A percentile compares a stretch with the other conserved stretches of the same genome.
phyloP scores from a whole-genome alignment of 2,113 vertebrate species.

The Scomber japonicus region DNA sequence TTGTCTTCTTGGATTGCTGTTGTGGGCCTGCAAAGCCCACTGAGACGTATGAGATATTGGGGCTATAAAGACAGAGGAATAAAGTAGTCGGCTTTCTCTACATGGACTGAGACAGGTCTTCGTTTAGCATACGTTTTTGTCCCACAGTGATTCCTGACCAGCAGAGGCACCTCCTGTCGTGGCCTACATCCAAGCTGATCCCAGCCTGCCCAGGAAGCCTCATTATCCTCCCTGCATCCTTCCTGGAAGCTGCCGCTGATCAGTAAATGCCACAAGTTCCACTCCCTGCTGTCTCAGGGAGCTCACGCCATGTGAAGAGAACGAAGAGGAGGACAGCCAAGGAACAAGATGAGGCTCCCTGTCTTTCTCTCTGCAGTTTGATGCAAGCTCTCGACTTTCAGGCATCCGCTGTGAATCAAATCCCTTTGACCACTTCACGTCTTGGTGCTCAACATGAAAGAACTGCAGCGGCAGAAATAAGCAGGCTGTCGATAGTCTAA shows the following conservation, averaged over 20 bases:
- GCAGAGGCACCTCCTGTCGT: slow-evolving; percentile 11
- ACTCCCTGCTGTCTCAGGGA: slow-evolving; percentile 53
- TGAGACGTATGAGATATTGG: slow-evolving; percentile 17
- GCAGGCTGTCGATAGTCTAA: not conserved
- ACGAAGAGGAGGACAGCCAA: slow-evolving; percentile 2
- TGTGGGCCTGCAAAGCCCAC: slow-evolving; percentile 15
- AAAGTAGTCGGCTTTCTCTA: not conserved
- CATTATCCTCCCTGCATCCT: slow-evolving; percentile 68
- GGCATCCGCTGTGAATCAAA: slow-evolving; percentile 32
- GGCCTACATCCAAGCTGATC: slow-evolving; percentile 57
- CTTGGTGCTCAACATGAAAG: slow-evolving; percentile 30
- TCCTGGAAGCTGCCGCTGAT: slow-evolving; percentile 67
- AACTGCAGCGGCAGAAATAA: slow-evolving; percentile 10
- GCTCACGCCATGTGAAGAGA: slow-evolving; percentile 41
- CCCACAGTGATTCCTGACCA: slow-evolving; percentile 33
- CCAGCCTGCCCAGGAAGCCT: slow-evolving; percentile 59
- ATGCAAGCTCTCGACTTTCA: slow-evolving; percentile 18
- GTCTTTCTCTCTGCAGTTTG: not conserved
- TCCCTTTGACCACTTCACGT: slow-evolving; percentile 31
- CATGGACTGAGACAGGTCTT: not conserved
- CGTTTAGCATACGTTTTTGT: slow-evolving; percentile 14
- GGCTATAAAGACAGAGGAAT: slow-evolving; percentile 22
- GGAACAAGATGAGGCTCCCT: not conserved
- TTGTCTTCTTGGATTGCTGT: slow-evolving; percentile 13
- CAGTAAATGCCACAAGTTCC: slow-evolving; percentile 75